Evolutionary conservation across 2,888 invertebrate species (phyloP), one percentile per base, ranked within the genome.

Genomic region (Biston stratarius): DNA sequence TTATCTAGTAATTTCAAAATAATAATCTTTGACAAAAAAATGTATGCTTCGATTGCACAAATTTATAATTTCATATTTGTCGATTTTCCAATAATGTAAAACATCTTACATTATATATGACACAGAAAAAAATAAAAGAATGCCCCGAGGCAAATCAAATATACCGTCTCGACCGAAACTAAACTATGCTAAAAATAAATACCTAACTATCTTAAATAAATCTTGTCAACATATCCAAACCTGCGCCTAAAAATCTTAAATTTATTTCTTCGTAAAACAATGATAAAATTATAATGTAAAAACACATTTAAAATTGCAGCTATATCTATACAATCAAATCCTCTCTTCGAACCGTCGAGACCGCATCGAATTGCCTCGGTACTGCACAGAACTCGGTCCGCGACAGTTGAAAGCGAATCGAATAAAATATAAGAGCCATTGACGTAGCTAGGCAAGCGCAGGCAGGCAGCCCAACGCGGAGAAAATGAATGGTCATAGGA

Each of bases 231-330:
- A 89, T 89, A 86, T 89, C 89, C 89, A 91, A 92, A 90, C 87
- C 89, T 87, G 90, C 83, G 87, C 89, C 91, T 92, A 92, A 89
- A 74, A 91, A 89, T 90, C 89, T 91, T 92, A 91, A 88, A 90
- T 89, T 82, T 90, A 84, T 82, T 85, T 85, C 85, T 90, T 86
- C 89, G 89, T 90, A 92, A 94, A 93, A 93, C 92, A 94, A 93
- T 91, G 91, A 94, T 94, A 94, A 94, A 94, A 94, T 93, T 93
- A 94, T 91, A 92, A 94, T 93, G 91, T 91, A 92, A 94, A 91
- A 94, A 93, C 92, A 92, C 91, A 92, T 93, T 93, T 61, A 93
- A 74, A 92, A 92, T 93, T 92, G 91, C 87, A 91, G 86, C 91
- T 92, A 92, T 89, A 88, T 90, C 91, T 92, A 92, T 92, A 92